Base-by-base conservation (phyloP, 2,888 invertebrate species). In the Troides aeacus region DNA sequence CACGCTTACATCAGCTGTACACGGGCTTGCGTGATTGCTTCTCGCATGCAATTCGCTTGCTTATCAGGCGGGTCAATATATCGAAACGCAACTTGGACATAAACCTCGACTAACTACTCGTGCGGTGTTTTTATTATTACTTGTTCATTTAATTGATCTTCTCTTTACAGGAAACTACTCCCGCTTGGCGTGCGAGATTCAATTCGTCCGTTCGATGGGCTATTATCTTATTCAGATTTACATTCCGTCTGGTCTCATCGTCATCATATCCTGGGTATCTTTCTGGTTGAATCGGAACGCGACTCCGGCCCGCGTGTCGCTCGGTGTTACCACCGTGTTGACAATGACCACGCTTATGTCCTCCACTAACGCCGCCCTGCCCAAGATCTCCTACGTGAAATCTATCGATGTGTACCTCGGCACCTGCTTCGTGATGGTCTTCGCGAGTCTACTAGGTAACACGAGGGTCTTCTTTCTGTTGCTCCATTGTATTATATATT, bases 351-450 rank as follows among this genome's bases (percentile, higher is more conserved):
- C 98, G 78, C 95, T 98, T 81, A 98, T 98, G 98, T 98, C 98
- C 80, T 98, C 97, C 81, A 98, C 98, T 80, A 98, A 98, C 90
- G 97, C 98, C 81, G 97, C 97, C 82, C 95, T 99, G 88, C 99
- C 99, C 80, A 98, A 99, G 94, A 98, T 99, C 88, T 98, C 98
- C 76, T 99, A 99, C 93, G 98, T 99, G 92, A 99, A 99, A 92
- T 97, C 97, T 81, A 99, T 99, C 90, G 99, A 99, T 93, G 98
- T 99, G 81, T 99, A 98, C 93, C 94, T 98, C 93, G 98, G 98
- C 86, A 98, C 98, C 86, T 98, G 98, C 94, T 99, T 99, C 97
- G 97, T 99, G 86, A 99, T 99, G 98, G 99, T 99, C 89, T 99
- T 99, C 94, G 98, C 98, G 81, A 98, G 98, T 89, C 94, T 99